Evolutionary conservation across 2,113 vertebrate species (phyloP), one percentile per base, ranked within the genome.

Genomic region (Gymnobelideus leadbeateri): DNA sequence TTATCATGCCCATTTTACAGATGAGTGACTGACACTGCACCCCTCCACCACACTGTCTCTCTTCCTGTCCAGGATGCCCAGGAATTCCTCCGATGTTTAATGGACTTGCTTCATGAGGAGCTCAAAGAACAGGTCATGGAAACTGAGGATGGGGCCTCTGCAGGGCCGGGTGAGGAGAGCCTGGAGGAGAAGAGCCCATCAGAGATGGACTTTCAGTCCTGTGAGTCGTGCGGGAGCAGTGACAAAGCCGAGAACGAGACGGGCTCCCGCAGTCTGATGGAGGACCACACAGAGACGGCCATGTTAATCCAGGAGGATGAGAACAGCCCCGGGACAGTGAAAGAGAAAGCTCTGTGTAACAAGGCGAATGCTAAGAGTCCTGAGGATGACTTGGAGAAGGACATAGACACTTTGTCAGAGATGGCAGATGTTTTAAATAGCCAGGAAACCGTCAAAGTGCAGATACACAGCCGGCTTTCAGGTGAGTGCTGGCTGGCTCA

Each of bases 81-180:
- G 97, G 99, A 99, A 98, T 99, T 99, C 98, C 98, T 99, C 96
- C 99, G 99, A 94, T 99, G 99, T 97, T 97, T 99, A 91, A 99
- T 99, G 99, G 99, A 99, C 98, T 99, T 99, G 92, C 99, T 99
- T 95, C 99, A 99, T 52, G 99, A 99, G 97, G 99, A 99, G 97
- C 98, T 99, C 94, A 99, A 99, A 97, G 99, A 99, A 96, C 98
- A 98, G 0, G 91, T 99, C 96, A 97, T 99, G 11, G 99, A 99
- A 96, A 97, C 98, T 19, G 99, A 99, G 55, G 99, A 99, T 97
- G 98, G 98, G 54, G 98, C 98, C 89, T 98, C 97, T 61, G 16
- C 95, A 47, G n/a, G 98, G 93, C 97, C 95, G 0, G 96, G 98
- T 96, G 99, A 99, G 49, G 98, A 99, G 68, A 95, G 95, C 91